Percentiles rank a stretch among this genome's conserved stretches.
phyloP scores from a whole-genome alignment of 2,113 vertebrate genomes.

The Toxostoma redivivum region DNA sequence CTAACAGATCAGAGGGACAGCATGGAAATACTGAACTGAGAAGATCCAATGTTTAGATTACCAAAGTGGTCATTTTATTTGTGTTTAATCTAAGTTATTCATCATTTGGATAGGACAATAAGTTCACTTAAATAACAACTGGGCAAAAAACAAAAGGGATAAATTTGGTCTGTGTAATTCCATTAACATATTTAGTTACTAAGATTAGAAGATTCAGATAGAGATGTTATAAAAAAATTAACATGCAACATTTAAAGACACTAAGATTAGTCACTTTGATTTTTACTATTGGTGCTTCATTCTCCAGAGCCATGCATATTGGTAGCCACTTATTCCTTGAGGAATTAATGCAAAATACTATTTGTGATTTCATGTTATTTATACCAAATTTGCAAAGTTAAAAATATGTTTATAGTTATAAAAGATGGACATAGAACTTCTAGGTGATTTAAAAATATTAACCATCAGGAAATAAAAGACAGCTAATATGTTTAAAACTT shows the following conservation, averaged over 20 bases:
- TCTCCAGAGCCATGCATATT: background rate
- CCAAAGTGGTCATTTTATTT: background rate
- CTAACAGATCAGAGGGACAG: constrained; percentile 4
- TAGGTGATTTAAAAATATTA: background rate
- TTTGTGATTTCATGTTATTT: background rate
- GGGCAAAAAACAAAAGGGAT: background rate
- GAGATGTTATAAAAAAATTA: background rate
- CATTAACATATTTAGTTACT: background rate
- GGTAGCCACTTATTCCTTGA: background rate
- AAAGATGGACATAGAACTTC: background rate
- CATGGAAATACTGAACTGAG: background rate
- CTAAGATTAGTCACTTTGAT: background rate
- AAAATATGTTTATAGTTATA: background rate
- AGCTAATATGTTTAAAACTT: background rate
- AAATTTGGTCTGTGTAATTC: background rate
- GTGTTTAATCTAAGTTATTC: background rate
- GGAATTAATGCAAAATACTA: background rate
- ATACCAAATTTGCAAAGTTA: background rate
- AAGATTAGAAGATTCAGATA: background rate
- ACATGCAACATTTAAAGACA: background rate
- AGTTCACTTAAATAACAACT: background rate
- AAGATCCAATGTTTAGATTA: background rate
- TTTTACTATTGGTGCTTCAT: background rate
- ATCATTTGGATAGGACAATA: background rate
- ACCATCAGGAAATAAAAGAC: background rate